Base-by-base conservation (phyloP, 2,113 vertebrate species). In the Aptenodytes forsteri region DNA sequence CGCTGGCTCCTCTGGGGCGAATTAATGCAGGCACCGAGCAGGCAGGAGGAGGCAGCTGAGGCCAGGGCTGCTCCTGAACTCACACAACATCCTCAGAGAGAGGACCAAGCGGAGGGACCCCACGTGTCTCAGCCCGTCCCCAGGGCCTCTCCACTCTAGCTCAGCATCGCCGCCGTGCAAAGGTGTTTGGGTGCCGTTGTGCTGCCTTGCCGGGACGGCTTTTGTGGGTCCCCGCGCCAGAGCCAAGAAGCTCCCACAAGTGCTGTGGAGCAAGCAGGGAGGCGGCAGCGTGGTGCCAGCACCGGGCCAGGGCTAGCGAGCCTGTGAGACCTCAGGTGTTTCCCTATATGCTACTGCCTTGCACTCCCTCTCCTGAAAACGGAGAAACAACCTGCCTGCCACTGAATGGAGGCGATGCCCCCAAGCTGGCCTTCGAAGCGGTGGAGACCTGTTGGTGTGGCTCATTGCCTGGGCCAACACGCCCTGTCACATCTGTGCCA, bases 51-150 rank as follows among this genome's bases (percentile, higher is more conserved):
- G 84, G 17, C 18, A 52, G 18, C 16, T 18, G 23, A 22, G 50
- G 55, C 55, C 55, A 18, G 40, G 65, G 23, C 65, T 36, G 38
- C 75, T 79, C 36, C 65, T 18, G 50, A 40, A 17, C 29, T 61
- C 23, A 5, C 44, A 13, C 3, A 10, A 10, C 9, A 2, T 34
- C 71, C 47, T 32, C 34, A 2, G 32, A 19, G 29, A 16, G 23
- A 50, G 32, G 29, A 22, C 3, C 13, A 1, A 22, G 56, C 0
- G 2, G 25, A 36, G 17, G n/a, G 21, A 64, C 4, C 14, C 38
- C 1, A 1, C 0, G 0, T 7, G 36, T 19, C 66, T 27, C 77
- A 32, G 56, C 32, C 36, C 5, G 0, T 8, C 3, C 5, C 32
- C 16, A 2, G 32, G 54, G 27, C 22, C 46, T 26, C 56, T 44